Conservation (phyloP, 2,113 vertebrate genomes). For the Rhodinocichla rosea region DNA sequence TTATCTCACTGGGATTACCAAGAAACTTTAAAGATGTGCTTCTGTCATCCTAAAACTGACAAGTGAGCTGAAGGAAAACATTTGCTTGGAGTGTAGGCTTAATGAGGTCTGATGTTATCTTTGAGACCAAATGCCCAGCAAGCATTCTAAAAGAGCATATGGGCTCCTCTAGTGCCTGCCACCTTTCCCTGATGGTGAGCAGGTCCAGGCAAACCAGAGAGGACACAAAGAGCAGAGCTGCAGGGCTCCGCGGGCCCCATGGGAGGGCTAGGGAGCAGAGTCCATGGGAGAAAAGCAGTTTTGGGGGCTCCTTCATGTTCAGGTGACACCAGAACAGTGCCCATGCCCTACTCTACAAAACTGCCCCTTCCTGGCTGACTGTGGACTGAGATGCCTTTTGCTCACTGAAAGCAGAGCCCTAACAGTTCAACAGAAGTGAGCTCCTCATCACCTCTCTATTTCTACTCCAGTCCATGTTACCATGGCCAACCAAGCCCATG, state of each 20-base stretch:
- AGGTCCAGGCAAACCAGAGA: neutral
- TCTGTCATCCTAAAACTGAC: slow-evolving; percentile 37
- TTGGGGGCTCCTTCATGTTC: neutral
- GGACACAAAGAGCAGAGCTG: neutral
- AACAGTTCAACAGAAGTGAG: neutral
- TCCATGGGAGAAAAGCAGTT: neutral
- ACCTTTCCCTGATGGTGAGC: neutral
- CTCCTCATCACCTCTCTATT: neutral
- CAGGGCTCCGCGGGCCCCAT: fast-evolving
- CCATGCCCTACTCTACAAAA: neutral
- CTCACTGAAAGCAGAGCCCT: neutral
- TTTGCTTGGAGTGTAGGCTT: neutral
- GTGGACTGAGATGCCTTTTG: neutral
- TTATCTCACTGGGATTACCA: slow-evolving; percentile 34
- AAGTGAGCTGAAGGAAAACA: slow-evolving; percentile 49
- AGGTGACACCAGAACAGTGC: fast-evolving
- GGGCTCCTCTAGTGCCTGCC: neutral
- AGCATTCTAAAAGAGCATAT: neutral
- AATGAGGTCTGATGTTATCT: slow-evolving; percentile 56
- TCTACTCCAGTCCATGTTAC: neutral
- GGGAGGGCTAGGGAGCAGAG: neutral
- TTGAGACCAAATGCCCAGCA: neutral
- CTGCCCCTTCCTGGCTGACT: neutral
- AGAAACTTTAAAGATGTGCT: slow-evolving; percentile 20
- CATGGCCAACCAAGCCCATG: neutral